Base-by-base conservation (phyloP, 2,113 vertebrate species). In the Daphoenositta chrysoptera region DNA sequence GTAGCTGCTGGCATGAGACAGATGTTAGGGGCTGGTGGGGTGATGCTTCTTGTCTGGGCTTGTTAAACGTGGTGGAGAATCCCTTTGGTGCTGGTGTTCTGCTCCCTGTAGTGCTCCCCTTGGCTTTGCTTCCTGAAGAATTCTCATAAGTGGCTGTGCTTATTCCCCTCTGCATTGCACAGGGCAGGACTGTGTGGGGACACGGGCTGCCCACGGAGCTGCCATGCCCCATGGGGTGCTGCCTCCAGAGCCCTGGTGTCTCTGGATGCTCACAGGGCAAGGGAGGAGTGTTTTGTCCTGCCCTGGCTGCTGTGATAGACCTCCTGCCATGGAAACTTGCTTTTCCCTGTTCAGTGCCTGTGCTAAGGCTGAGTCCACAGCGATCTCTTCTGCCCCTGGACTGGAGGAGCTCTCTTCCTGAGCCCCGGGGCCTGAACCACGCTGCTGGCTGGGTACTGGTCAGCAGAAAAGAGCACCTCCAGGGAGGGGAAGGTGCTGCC, bases 151-250 rank as follows among this genome's bases (percentile, higher is more conserved):
- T 17, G 40, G 14, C 77, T 77, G 77, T 64, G 70, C 37, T 40
- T 40, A 2, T 45, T 72, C 22, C 11, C 5, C 10, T 50, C 47
- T 35, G 56, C 3, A 1, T 13, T 69, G 71, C 51, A n/a, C 70
- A 24, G 81, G 60, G 40, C 28, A 23, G 6, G 7, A 6, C 57
- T 39, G 28, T 73, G 35, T 56, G 51, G 66, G 50, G 33, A 28
- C 51, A 50, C 0, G 2, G 39, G 17, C 39, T 64, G 80, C 40
- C 56, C 1, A 0, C 0, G 6, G 51, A 48, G 51, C 68, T 68
- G n/a, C 54, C 6, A 0, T 2, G 30, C 65, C 10, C 78, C 2
- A 0, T 0, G 1, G 33, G 72, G 6, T 39, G 48, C 63, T 87
- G 64, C 44, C 35, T 68, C 13, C 9, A 1, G 51, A 66, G n/a